phyloP scores from a whole-genome alignment of 2,113 vertebrate genomes.

The Sula dactylatra region DNA sequence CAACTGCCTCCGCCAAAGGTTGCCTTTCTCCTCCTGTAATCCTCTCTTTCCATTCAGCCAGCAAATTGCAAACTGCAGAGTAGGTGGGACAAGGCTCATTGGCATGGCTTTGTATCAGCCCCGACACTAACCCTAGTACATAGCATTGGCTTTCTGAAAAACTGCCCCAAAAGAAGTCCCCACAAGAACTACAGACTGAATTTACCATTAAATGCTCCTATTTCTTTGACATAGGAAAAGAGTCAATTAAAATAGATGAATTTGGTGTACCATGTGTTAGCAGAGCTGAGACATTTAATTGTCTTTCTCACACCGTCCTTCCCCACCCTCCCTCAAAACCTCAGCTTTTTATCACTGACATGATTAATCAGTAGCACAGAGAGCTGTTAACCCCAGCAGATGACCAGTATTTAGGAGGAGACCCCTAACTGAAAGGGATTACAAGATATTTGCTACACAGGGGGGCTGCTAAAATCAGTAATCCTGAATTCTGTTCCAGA shows the following conservation, averaged over 20 bases:
- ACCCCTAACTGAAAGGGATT: background rate
- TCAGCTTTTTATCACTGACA: background rate
- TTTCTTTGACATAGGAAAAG: background rate
- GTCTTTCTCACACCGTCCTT: accelerated
- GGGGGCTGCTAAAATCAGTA: background rate
- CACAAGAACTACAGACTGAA: background rate
- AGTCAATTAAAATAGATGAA: background rate
- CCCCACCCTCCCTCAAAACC: background rate
- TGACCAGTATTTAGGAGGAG: background rate
- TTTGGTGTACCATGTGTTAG: background rate
- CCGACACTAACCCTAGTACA: background rate
- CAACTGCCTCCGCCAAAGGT: background rate
- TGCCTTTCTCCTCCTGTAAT: background rate
- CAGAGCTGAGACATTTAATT: background rate
- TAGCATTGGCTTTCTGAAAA: background rate
- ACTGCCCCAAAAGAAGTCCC: background rate
- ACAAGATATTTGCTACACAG: background rate
- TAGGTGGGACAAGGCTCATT: background rate
- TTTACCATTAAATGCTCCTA: background rate
- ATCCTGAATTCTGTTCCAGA: background rate
- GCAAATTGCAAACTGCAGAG: background rate
- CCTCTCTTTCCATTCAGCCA: background rate
- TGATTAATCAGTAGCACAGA: background rate
- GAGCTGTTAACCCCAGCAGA: background rate
- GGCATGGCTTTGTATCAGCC: background rate